Base-by-base conservation (phyloP, 2,888 invertebrate genomes). In the Diarsia dahlii region DNA sequence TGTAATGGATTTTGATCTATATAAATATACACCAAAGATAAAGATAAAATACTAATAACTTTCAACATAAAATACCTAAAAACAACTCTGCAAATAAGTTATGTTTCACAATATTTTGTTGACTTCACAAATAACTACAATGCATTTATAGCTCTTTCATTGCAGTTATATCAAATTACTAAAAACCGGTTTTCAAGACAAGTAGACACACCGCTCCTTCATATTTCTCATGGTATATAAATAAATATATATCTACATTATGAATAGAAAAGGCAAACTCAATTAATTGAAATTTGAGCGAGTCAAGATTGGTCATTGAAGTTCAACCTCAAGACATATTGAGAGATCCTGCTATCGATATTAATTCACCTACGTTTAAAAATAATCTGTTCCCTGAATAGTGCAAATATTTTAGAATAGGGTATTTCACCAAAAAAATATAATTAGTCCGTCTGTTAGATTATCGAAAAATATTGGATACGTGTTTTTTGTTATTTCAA, bases 61-160 rank as follows among this genome's bases (percentile, higher is more conserved):
- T 28, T 28, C 28, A 28, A 28, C 10, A 62, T 50, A 45, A 39
- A 75, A 45, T 56, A 66, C 39, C 5, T 13, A 28, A 48, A 28
- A 18, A 48, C 15, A 48, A 66, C 18, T 52, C 10, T 3, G 45
- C 46, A 39, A 56, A 45, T 9, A 52, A 50, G 46, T 54, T 54
- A 50, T 66, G 52, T 54, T 67, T 23, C 23, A 39, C 5, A 52
- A 23, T 46, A 48, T 60, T 79, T 74, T 65, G 68, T 58, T 52
- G 45, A 67, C 56, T 63, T 64, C n/a, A 58, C 80, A 65, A 68
- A 64, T 74, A 48, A 15, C 13, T 46, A 68, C 34, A 68, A n/a
- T 46, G 2, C 48, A 77, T 77, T 77, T 23, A 77, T 28, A 71
- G 63, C 54, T 50, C 68, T 63, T 54, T 18, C 56, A 50, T 39